phyloP scores from a whole-genome alignment of 2,888 invertebrate genomes.

The Zygothrica quintamaculata region DNA sequence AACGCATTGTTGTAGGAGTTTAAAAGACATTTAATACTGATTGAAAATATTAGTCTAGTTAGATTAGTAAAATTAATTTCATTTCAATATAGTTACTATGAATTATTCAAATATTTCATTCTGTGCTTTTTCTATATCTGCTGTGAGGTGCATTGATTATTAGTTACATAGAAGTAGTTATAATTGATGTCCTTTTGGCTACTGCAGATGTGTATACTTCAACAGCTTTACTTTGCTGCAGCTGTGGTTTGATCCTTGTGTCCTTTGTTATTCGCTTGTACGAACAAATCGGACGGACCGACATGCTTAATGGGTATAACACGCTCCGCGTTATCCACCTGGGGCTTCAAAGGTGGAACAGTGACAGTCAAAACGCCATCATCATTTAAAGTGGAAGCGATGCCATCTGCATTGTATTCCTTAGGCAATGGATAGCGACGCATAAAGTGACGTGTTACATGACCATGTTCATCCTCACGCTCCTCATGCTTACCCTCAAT shows the following conservation, averaged over 20 bases:
- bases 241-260: slow-evolving; percentile 46
- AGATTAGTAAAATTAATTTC: too few species aligned
- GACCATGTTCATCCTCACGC: slow-evolving; percentile 89
- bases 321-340: slow-evolving; percentile 64
- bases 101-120: not conserved
- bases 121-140: slow-evolving; percentile 30
- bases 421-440: slow-evolving; percentile 89
- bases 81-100: too few species aligned
- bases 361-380: slow-evolving; percentile 92
- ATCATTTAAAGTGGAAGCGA: slow-evolving; percentile 90
- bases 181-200: slow-evolving; percentile 62
- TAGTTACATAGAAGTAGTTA: too few species aligned
- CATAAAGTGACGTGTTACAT: slow-evolving; percentile 91
- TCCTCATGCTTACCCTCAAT: slow-evolving; percentile 90
- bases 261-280: slow-evolving; percentile 52
- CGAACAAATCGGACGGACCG: slow-evolving; percentile 77
- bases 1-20: slow-evolving; percentile 35
- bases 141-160: slow-evolving; percentile 46
- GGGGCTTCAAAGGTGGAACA: slow-evolving; percentile 86
- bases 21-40: slow-evolving; percentile 60
- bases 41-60: slow-evolving; percentile 34
- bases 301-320: slow-evolving; percentile 78
- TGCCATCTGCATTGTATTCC: slow-evolving; percentile 88
- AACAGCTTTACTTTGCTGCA: slow-evolving; percentile 44
- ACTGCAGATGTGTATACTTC: slow-evolving; percentile 8